Base-by-base conservation (phyloP, 2,797 vertebrate species). In the Crenichthys baileyi region DNA sequence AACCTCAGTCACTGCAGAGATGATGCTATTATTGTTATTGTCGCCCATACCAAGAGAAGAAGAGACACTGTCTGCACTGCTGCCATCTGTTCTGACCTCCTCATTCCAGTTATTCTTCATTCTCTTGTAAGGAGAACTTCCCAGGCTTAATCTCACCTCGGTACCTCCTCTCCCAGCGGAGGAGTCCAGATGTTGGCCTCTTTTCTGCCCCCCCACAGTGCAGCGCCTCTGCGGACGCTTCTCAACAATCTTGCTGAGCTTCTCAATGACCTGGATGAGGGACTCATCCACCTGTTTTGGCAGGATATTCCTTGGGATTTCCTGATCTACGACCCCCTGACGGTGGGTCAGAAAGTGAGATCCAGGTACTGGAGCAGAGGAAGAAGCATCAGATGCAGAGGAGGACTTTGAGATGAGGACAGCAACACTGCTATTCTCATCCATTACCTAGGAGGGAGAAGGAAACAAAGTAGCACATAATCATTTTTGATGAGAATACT, bases 211-310 rank as follows among this genome's bases (percentile, higher is more conserved):
- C 24, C 96, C 95, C 36, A 96, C 58, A 65, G 95, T 88, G 89
- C 95, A 97, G 87, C 94, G 96, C 46, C 96, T 91, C 87, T 92
- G 96, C 3, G 97, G 96, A 51, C 96, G 96, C 89, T 98, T 97
- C 89, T 98, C 97, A 71, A 99, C 98, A 24, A 99, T 98, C 90
- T 97, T 98, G 90, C 97, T 99, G 88, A 99, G 96, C 84, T 99
- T 99, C 89, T 99, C 96, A 31, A 99, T 99, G 80, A 99, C 98
- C 18, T 98, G 97, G 87, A 99, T 97, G 71, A 99, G 95, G 0
- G 98, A 98, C 81, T 99, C 96, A 0, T 97, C 94, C 0, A 94
- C 92, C 74, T 96, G 96, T 81, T 93, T 94, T 89, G 96, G 96
- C 65, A 93, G 95, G 83, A 96, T 94, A 29, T 93, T 88, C 72